Conservation (phyloP, 1,140 invertebrate species). For the Choristoneura fumiferana region DNA sequence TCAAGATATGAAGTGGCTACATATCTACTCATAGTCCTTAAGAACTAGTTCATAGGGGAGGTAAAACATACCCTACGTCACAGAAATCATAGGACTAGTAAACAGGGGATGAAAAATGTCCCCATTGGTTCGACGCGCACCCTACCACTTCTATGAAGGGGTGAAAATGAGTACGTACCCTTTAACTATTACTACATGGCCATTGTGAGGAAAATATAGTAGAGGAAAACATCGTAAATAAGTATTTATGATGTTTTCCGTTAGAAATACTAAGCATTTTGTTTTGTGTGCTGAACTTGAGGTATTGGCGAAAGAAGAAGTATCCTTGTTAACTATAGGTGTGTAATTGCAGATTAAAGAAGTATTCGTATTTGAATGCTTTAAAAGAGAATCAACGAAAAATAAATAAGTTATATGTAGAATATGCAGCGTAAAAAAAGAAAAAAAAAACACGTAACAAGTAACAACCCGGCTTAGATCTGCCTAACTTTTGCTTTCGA, state of each 20-base stretch:
- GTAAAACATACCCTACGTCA: slow-evolving; percentile 4
- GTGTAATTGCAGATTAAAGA: too few relatives aligned
- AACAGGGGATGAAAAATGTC: slow-evolving; percentile 30
- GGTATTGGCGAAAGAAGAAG: too few relatives aligned
- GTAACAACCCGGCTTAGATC: too few relatives aligned
- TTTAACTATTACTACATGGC: slow-evolving; percentile 7
- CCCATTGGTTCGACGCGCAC: slow-evolving; percentile 63
- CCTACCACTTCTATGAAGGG: slow-evolving; percentile 34
- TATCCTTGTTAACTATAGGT: too few relatives aligned
- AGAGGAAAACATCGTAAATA: slow-evolving; percentile 9
- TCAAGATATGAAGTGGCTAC: too few relatives aligned
- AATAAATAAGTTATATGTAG: neutral
- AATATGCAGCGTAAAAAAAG: neutral
- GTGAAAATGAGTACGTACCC: slow-evolving; percentile 16
- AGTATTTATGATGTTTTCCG: slow-evolving; percentile 11
- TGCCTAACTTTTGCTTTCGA: too few relatives aligned
- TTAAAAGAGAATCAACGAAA: too few relatives aligned
- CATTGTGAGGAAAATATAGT: slow-evolving; percentile 5
- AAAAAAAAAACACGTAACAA: too few relatives aligned
- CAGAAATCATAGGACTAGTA: neutral
- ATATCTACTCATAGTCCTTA: too few relatives aligned
- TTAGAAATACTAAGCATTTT: neutral
- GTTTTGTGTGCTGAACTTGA: neutral
- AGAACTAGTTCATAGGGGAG: slow-evolving; percentile 7
- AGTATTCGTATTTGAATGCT: too few relatives aligned